phyloP scores from a whole-genome alignment of 2,113 vertebrate species.

The Hippolais icterina region DNA sequence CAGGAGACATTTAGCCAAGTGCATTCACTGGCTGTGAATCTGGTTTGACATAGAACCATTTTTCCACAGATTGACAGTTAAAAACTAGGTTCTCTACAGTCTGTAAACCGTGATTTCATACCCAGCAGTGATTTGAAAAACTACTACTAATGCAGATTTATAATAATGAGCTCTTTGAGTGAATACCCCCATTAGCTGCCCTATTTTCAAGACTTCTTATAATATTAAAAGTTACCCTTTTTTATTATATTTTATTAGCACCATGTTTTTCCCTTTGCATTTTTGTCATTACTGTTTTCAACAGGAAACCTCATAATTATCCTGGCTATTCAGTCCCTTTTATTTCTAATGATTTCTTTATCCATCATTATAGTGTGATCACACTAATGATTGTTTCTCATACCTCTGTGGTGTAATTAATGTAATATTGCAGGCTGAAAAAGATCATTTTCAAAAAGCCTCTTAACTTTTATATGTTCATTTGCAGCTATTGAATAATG shows the following conservation, averaged over 20 bases:
- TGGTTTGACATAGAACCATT: neutral
- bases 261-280: neutral
- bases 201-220: constrained; percentile 5
- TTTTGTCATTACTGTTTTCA: constrained; percentile 13
- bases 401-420: constrained; percentile 40
- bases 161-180: constrained; percentile 18
- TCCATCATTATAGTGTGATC: constrained; percentile 32
- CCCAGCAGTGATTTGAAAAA: constrained; percentile 19
- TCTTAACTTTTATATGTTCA: constrained; percentile 38
- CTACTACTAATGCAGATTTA: constrained; percentile 38
- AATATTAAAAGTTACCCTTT: neutral
- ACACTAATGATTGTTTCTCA: constrained; percentile 42
- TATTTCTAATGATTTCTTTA: constrained; percentile 28
- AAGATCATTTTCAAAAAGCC: constrained; percentile 24
- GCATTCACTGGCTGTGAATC: neutral
- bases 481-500: neutral
- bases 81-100: neutral
- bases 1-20: neutral
- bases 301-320: constrained; percentile 43
- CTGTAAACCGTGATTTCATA: constrained; percentile 12
- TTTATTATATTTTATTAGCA: neutral
- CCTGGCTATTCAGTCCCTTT: neutral
- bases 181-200: neutral
- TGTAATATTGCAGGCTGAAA: constrained; percentile 7
- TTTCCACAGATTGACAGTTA: neutral